phyloP scores from a whole-genome alignment of 2,113 vertebrate species.

The Paralichthys olivaceus region DNA sequence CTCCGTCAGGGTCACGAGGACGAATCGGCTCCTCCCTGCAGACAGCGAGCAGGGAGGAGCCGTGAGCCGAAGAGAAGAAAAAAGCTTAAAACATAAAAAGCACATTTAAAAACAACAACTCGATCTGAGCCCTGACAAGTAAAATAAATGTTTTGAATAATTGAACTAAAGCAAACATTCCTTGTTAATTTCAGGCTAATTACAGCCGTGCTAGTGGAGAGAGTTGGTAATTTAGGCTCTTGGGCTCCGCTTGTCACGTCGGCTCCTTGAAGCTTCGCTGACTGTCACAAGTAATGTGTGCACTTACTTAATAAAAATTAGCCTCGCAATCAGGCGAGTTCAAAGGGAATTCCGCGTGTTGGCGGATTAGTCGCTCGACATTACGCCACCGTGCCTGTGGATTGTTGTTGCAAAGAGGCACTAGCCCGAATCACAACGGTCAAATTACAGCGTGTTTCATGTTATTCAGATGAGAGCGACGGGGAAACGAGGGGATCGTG shows the following conservation, averaged over 20 bases:
- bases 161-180: slow-evolving; percentile 91
- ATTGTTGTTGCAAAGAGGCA: slow-evolving; percentile 36
- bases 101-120: slow-evolving; percentile 78
- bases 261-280: slow-evolving; percentile 72
- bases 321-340: slow-evolving; percentile 57
- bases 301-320: slow-evolving; percentile 71
- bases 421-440: slow-evolving; percentile 58
- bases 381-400: slow-evolving; percentile 26
- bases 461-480: slow-evolving; percentile 41
- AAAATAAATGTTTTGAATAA: slow-evolving; percentile 91
- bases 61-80: slow-evolving; percentile 5
- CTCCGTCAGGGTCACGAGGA: too few species aligned
- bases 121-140: slow-evolving; percentile 87
- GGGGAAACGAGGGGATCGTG: slow-evolving; percentile 38
- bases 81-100: slow-evolving; percentile 28
- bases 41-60: too few species aligned
- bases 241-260: slow-evolving; percentile 76
- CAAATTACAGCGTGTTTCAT: slow-evolving; percentile 60
- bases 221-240: slow-evolving; percentile 83
- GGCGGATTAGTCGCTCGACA: slow-evolving; percentile 36
- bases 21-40: neutral
- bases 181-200: slow-evolving; percentile 88
- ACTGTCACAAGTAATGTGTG: slow-evolving; percentile 55
- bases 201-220: slow-evolving; percentile 83
- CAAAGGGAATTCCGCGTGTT: slow-evolving; percentile 59